Conservation (phyloP, 2,888 invertebrate species). For the Melanostoma mellinum region DNA sequence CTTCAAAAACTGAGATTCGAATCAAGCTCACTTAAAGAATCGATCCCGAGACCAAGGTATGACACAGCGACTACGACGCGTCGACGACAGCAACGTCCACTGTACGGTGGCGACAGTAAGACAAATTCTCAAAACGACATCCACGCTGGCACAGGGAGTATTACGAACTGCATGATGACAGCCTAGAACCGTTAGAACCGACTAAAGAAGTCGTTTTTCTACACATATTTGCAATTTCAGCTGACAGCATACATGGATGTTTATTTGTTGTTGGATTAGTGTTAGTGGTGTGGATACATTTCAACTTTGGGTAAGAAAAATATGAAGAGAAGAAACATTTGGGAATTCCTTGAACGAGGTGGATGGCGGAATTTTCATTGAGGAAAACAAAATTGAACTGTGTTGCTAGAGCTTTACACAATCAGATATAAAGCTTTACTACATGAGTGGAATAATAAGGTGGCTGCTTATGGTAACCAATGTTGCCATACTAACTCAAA, state of each 20-base stretch:
- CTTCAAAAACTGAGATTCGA: conserved; percentile 24
- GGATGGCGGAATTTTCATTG: conserved; percentile 52
- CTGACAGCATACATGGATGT: conserved; percentile 24
- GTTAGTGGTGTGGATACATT: not conserved
- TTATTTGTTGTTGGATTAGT: conserved; percentile 1
- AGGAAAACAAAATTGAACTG: conserved; percentile 39
- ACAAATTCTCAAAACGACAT: conserved; percentile 34
- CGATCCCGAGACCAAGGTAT: conserved; percentile 13
- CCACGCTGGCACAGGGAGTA: conserved; percentile 54
- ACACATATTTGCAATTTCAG: conserved; percentile 22
- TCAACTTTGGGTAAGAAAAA: conserved; percentile 7
- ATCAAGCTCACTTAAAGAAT: conserved; percentile 39
- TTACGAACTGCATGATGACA: conserved; percentile 51
- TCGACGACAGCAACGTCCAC: not conserved
- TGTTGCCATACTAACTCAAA: not conserved
- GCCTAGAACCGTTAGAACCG: conserved; percentile 43
- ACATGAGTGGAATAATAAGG: conserved; percentile 31
- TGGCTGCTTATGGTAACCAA: conserved; percentile 49
- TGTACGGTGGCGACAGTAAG: not conserved
- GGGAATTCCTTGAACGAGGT: conserved; percentile 28
- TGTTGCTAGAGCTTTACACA: conserved; percentile 47
- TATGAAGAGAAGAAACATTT: conserved; percentile 40
- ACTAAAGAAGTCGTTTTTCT: conserved; percentile 29
- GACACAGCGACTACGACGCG: not conserved
- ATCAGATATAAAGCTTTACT: conserved; percentile 56